Evolutionary conservation across 2,113 vertebrate species (phyloP).

Genomic region (Limnothrissa miodon): DNA sequence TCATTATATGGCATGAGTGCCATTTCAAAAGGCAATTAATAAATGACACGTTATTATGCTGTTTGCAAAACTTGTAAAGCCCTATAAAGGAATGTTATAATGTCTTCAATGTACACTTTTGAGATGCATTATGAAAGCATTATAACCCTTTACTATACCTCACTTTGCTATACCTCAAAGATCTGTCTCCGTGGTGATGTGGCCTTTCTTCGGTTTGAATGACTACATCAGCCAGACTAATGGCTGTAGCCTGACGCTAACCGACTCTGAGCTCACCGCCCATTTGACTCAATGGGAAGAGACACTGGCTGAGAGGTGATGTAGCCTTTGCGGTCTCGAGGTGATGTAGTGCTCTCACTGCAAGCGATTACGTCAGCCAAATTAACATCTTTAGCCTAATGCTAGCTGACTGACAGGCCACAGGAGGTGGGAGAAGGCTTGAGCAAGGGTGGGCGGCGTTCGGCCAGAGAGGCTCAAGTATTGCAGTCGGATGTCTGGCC

Average conservation of each 20-base stretch:
- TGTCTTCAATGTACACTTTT: too few species aligned
- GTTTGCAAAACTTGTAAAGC: too few species aligned
- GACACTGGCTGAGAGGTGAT: conserved; percentile 15
- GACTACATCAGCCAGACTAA: neutral
- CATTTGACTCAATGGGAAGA: conserved; percentile 4
- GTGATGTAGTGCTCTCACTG: conserved; percentile 8
- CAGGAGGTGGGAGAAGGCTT: neutral
- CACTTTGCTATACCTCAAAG: neutral
- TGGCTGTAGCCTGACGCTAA: neutral
- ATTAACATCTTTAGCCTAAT: conserved; percentile 4
- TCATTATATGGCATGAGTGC: too few species aligned
- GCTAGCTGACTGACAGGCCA: neutral
- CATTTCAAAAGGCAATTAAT: too few species aligned
- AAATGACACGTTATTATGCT: too few species aligned
- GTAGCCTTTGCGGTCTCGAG: conserved; percentile 8
- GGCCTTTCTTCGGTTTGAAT: neutral
- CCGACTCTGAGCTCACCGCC: neutral
- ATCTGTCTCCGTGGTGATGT: neutral
- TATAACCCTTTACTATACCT: neutral
- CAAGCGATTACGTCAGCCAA: conserved; percentile 5
- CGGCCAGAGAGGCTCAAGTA: neutral
- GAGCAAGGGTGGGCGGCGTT: neutral
- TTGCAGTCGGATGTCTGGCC: conserved; percentile 1
- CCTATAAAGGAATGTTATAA: too few species aligned
- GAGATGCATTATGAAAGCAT: too few species aligned